Conservation (phyloP, 2,888 invertebrate species). For the Caenorhabditis wallacei region DNA sequence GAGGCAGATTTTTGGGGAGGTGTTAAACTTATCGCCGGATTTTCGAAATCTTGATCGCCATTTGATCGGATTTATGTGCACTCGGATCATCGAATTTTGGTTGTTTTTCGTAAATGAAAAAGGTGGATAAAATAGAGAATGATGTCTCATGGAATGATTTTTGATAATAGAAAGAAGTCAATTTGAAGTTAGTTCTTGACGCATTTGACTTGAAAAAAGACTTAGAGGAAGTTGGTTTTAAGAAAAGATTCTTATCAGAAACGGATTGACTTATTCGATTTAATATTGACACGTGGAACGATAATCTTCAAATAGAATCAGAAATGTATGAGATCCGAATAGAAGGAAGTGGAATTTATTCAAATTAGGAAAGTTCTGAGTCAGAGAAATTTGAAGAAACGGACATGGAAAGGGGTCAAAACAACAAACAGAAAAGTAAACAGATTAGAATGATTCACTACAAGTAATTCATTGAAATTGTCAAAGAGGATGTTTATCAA, state of each 20-base stretch:
- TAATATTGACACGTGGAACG: background rate
- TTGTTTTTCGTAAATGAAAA: conserved; percentile 31
- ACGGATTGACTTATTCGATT: conserved; percentile 11
- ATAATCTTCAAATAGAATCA: background rate
- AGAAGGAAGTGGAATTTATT: background rate
- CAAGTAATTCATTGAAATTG: too few relatives aligned
- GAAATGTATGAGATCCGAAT: background rate
- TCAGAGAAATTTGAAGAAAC: too few relatives aligned
- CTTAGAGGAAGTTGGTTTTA: background rate
- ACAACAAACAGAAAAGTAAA: too few relatives aligned
- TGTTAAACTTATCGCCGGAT: conserved; percentile 46
- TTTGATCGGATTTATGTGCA: conserved; percentile 49
- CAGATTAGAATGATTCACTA: too few relatives aligned
- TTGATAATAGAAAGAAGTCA: background rate
- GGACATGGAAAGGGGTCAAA: too few relatives aligned
- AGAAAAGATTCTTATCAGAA: conserved; percentile 12
- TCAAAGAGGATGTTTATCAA: too few relatives aligned
- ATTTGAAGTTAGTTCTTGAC: background rate
- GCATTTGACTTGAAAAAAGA: conserved; percentile 13
- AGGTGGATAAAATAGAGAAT: background rate
- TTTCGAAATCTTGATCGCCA: conserved; percentile 26
- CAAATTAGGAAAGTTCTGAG: background rate
- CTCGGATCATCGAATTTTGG: conserved; percentile 29
- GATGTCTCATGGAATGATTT: conserved; percentile 14
- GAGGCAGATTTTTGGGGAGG: conserved; percentile 18